phyloP scores from a whole-genome alignment of 2,797 vertebrate species.

The Microtus obscurus region DNA sequence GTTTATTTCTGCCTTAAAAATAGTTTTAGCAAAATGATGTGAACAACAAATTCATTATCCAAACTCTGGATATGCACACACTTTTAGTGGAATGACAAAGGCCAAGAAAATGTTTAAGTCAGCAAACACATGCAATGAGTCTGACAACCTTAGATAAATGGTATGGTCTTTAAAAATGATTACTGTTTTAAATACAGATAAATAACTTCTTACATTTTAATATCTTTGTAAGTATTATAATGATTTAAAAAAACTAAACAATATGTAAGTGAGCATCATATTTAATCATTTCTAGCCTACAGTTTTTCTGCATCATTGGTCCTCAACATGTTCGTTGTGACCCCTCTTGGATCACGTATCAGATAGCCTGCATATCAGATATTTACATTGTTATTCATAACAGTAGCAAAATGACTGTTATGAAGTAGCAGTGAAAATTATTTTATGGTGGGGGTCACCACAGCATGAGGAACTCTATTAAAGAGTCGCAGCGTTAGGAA shows the following conservation, averaged over 20 bases:
- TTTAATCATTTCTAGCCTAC: background rate
- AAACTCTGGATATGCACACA: background rate
- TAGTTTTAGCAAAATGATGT: background rate
- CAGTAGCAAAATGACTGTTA: background rate
- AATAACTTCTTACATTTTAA: background rate
- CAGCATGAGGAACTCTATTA: no score
- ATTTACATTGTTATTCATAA: background rate
- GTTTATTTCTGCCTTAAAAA: background rate
- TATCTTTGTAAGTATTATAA: background rate
- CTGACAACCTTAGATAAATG: background rate
- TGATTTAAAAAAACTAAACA: slow-evolving; percentile 45
- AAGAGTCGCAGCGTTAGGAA: background rate
- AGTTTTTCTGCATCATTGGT: background rate
- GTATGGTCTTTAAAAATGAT: background rate
- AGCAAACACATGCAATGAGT: no score
- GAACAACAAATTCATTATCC: background rate
- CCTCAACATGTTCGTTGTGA: background rate
- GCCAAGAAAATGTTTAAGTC: background rate
- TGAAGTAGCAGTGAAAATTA: background rate
- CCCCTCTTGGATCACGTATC: background rate
- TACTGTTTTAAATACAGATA: background rate
- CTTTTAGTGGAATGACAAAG: background rate
- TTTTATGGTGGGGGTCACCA: background rate
- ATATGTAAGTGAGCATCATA: background rate
- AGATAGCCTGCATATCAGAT: background rate